Evolutionary conservation across 1,140 invertebrate species (phyloP).

Genomic region (Caenorhabditis brenneri): DNA sequence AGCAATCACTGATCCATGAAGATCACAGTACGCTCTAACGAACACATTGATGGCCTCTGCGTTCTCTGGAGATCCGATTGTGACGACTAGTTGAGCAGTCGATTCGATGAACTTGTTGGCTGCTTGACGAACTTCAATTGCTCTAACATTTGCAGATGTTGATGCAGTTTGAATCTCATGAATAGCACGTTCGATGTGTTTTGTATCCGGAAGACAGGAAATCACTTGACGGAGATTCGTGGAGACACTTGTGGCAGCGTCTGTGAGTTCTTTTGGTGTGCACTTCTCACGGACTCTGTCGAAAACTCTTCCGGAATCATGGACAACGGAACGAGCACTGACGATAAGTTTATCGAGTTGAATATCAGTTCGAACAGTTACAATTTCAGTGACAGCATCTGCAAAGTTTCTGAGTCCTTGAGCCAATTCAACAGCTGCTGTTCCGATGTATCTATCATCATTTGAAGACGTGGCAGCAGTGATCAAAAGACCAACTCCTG

Average conservation of each 20-base stretch:
- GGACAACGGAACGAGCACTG: constrained; percentile 64
- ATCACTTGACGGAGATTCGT: constrained; percentile 59
- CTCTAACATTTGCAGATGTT: not conserved
- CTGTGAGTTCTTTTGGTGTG: constrained; percentile 54
- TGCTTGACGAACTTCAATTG: constrained; percentile 79
- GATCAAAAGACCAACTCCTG: constrained; percentile 81
- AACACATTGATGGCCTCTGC: constrained; percentile 79
- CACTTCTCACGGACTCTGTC: constrained; percentile 78
- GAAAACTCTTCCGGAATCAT: constrained; percentile 75
- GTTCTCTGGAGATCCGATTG: constrained; percentile 76
- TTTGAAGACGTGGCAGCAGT: constrained; percentile 80
- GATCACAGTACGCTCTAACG: constrained; percentile 67
- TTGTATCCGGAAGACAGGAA: constrained; percentile 63
- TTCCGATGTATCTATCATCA: constrained; percentile 83
- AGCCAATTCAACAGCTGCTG: constrained; percentile 82
- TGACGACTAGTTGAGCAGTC: constrained; percentile 80
- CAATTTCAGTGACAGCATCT: constrained; percentile 79
- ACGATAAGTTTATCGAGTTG: constrained; percentile 72
- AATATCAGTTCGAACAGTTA: constrained; percentile 76
- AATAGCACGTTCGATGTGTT: constrained; percentile 63
- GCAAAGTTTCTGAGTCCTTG: constrained; percentile 79
- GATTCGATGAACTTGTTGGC: constrained; percentile 83
- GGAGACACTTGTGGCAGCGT: constrained; percentile 59
- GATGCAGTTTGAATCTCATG: constrained; percentile 54
- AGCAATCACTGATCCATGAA: constrained; percentile 61